Base-by-base conservation (phyloP, 1,140 invertebrate genomes). In the Apolygus lucorum region DNA sequence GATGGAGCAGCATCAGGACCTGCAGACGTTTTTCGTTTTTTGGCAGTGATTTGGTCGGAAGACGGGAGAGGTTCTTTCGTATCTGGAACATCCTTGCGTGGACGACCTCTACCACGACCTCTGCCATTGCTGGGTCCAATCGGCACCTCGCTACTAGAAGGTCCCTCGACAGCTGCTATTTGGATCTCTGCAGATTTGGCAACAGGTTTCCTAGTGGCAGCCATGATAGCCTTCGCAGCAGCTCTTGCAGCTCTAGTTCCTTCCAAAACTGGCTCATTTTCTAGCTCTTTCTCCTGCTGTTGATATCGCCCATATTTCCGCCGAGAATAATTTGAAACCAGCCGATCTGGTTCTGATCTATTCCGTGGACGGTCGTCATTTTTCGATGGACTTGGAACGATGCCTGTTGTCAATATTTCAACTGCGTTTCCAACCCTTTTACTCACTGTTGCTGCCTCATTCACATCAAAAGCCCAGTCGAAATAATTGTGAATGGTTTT, bases 361-460 rank as follows among this genome's bases (percentile, higher is more conserved):
- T 27, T 62, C 11, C 24, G 4, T 8, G 63, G 63, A 8, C n/a
- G n/a, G n/a, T n/a, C n/a, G n/a, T n/a, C n/a, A n/a, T 42, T 42
- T 22, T 13, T 13, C 11, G 13, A 17, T 2, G 63, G 63, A 64
- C 63, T 28, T 24, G 63, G 63, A 29, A 64, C 63, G 11, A 26
- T 22, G 2, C 63, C 63, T 8, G 22, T 64, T n/a, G 54, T 62
- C 8, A 64, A 17, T 2, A 64, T 26, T 26, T 83, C 78, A 22
- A 91, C 79, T 13, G 91, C 91, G 2, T 82, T 82, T 77, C 89
- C 87, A 0, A 93, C 88, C 77, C 91, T 81, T 80, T 91, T 91
- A 76, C 91, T 93, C 76, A 91, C 83, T 28, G 28, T 2, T 52
- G 25, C 27, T 8, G 24, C 63, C 34, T 66, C 49, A n/a, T 52